Evolutionary conservation across 1,140 invertebrate genomes (phyloP).

Genomic region (Lasioglossum albipes): DNA sequence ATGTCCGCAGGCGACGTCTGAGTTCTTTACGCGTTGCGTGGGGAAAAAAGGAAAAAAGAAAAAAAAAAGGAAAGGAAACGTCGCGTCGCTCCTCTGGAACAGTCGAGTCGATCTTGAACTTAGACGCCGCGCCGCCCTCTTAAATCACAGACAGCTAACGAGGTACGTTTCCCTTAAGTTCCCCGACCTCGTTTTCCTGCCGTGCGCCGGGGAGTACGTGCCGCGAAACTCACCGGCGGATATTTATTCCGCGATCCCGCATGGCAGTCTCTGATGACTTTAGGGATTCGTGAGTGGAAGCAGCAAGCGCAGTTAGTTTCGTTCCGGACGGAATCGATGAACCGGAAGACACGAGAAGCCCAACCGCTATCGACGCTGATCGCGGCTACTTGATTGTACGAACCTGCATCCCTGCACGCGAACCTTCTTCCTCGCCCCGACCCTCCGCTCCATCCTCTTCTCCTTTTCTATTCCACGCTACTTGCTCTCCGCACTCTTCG

Average conservation of each 20-base stretch:
- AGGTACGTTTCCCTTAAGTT: conserved; percentile 57
- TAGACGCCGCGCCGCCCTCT: conserved; percentile 44
- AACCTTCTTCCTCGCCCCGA: not conserved
- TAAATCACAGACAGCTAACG: conserved; percentile 59
- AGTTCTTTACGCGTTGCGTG: not conserved
- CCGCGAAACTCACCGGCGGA: conserved; percentile 58
- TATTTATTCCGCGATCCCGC: conserved; percentile 62
- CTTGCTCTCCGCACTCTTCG: too few species aligned
- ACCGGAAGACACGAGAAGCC: conserved; percentile 45
- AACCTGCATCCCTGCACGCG: conserved; percentile 5
- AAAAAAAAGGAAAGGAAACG: too few species aligned
- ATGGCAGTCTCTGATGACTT: conserved; percentile 60
- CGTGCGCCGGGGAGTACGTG: conserved; percentile 49
- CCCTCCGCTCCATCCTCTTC: too few species aligned
- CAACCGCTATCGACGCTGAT: conserved; percentile 38
- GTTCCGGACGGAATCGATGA: conserved; percentile 42
- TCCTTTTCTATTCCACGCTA: not conserved
- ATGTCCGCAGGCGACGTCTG: not conserved
- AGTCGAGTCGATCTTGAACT: conserved; percentile 44
- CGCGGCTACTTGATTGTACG: conserved; percentile 45
- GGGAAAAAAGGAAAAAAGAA: not conserved
- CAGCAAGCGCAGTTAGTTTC: conserved; percentile 43
- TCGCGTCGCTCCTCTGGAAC: not conserved
- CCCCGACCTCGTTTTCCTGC: conserved; percentile 45
- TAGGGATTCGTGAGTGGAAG: conserved; percentile 58